A percentile compares a stretch with the other conserved stretches of the same genome.
phyloP scores from a whole-genome alignment of 23 tunicate genomes.

The Oikopleura dioica region DNA sequence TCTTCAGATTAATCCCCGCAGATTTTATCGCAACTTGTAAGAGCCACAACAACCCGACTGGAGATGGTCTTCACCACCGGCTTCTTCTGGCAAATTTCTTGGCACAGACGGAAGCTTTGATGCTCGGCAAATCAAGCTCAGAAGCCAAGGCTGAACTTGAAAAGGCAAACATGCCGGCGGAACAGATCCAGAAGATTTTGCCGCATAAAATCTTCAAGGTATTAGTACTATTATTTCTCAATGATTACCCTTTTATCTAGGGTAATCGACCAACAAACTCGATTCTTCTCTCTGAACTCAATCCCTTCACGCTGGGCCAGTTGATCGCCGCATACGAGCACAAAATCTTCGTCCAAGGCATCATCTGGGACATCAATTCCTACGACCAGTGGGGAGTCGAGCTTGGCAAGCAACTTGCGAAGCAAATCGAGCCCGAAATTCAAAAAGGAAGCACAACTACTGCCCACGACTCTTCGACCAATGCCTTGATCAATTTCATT shows the following conservation, averaged over 20 bases:
- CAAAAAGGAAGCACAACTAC: constrained; percentile 19
- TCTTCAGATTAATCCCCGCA: not conserved
- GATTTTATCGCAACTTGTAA: constrained; percentile 10
- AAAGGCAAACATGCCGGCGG: constrained; percentile 31
- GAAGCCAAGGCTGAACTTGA: constrained; percentile 47
- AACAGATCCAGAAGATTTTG: constrained; percentile 31
- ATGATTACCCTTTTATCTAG: not conserved
- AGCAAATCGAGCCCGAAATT: constrained; percentile 75
- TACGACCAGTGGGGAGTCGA: constrained; percentile 82
- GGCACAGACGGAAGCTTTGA: constrained; percentile 96
- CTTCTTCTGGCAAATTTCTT: constrained; percentile 82
- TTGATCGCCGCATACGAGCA: constrained; percentile 76
- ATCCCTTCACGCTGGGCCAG: constrained; percentile 69
- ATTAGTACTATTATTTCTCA: not conserved
- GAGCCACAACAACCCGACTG: constrained; percentile 10
- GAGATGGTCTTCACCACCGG: constrained; percentile 14
- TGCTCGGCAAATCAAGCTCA: constrained; percentile 66
- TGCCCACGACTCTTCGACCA: constrained; percentile 70
- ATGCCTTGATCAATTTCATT: constrained; percentile 46
- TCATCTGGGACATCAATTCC: constrained; percentile 91
- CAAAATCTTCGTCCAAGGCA: constrained; percentile 89
- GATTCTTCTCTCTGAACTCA: constrained; percentile 55
- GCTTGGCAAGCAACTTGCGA: constrained; percentile 92
- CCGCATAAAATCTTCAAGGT: constrained; percentile 45
- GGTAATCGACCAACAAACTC: constrained; percentile 94